These are phyloP conservation scores for Stenichneumon culpator DNA, from an alignment of 2,888 invertebrate species.

Conservation along the genomic window DNA sequence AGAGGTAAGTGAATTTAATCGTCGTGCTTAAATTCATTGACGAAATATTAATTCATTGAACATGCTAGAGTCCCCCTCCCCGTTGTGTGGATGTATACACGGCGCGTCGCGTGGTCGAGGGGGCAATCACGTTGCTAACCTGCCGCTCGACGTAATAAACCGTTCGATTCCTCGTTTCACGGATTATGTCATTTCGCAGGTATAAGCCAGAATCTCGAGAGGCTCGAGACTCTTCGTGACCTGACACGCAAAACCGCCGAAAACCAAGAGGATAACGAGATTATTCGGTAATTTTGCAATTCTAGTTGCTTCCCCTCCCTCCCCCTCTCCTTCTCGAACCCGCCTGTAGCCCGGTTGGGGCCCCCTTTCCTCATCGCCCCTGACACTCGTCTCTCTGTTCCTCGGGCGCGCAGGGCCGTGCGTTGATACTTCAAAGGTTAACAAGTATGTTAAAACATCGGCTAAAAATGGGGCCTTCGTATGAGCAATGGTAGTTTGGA, in stretches of 20 bases:
- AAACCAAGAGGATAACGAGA: conserved; percentile 87
- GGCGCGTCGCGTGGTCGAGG: conserved; percentile 6
- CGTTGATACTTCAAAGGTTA: conserved; percentile 5
- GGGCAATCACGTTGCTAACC: conserved; percentile 19
- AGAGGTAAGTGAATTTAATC: conserved; percentile 87
- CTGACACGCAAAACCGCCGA: conserved; percentile 90
- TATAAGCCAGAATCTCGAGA: conserved; percentile 93
- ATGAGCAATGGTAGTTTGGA: not conserved
- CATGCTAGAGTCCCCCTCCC: not conserved
- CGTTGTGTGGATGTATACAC: not conserved
- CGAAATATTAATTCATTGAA: conserved; percentile 1
- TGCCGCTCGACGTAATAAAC: not conserved
- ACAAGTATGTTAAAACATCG: not conserved
- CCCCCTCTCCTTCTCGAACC: not conserved
- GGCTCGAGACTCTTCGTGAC: conserved; percentile 91
- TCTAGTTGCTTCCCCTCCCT: conserved; percentile 22
- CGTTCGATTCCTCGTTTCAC: not conserved
- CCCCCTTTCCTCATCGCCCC: not conserved
- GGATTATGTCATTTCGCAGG: conserved; percentile 85
- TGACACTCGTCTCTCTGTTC: not conserved
- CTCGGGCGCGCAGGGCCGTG: conserved; percentile 2
- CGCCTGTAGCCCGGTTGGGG: not conserved
- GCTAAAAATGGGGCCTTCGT: not conserved
- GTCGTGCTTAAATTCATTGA: conserved; percentile 16
- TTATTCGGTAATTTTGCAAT: conserved; percentile 87